Conservation (phyloP, 1,140 invertebrate species). For the Melitaea cinxia region DNA sequence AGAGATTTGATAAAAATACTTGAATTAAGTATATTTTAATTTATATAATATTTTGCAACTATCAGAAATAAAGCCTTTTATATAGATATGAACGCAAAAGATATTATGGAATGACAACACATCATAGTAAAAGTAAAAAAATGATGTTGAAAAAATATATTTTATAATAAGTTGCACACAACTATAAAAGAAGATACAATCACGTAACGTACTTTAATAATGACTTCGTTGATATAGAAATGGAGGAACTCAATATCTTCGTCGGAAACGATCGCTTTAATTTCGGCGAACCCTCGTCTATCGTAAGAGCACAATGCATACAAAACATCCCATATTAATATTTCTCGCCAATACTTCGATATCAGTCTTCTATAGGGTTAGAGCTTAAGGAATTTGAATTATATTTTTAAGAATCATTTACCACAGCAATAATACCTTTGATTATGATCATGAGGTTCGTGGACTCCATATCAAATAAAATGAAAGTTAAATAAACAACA, state of each 20-base stretch:
- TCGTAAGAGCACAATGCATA: constrained; percentile 2
- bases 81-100: too few relatives aligned
- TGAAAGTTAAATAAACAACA: too few relatives aligned
- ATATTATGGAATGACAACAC: too few relatives aligned
- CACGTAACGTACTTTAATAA: background rate
- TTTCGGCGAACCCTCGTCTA: constrained; percentile 6
- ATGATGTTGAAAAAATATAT: too few relatives aligned
- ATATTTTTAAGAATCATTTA: background rate
- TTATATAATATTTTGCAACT: too few relatives aligned
- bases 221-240: background rate
- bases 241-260: background rate
- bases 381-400: background rate
- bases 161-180: too few relatives aligned
- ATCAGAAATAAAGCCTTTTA: too few relatives aligned
- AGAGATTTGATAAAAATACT: too few relatives aligned
- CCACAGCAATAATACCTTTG: background rate
- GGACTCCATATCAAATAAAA: too few relatives aligned
- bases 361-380: constrained; percentile 5
- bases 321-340: constrained; percentile 6
- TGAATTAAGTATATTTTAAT: too few relatives aligned
- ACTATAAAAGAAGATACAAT: too few relatives aligned
- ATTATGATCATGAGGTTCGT: background rate
- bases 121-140: too few relatives aligned
- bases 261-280: constrained; percentile 6
- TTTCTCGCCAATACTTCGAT: constrained; percentile 1